Evolutionary conservation across 1,140 invertebrate species (phyloP), one percentile per base, ranked within the genome.

Genomic region (Lethrus apterus): DNA sequence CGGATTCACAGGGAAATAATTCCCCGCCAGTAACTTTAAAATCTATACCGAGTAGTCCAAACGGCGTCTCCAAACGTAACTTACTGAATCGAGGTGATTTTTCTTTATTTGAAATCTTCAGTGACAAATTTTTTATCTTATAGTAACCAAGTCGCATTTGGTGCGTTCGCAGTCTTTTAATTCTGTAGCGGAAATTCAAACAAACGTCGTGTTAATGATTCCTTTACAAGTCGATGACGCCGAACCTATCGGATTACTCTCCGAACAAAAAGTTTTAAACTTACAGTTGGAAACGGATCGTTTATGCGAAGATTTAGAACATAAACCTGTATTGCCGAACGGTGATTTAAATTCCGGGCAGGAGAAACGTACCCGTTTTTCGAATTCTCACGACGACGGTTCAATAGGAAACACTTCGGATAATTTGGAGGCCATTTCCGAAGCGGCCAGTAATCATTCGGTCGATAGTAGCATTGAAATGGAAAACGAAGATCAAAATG

Each of bases 381-480:
- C 88, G 3, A 72, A 89, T 17, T 90, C 87, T 0, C 86, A 90
- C 51, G 91, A 95, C 59, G 91, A 95, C 68, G 82, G 81, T 2
- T 85, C 82, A 0, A 78, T 84, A 33, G 86, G 87, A 3, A 93
- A 92, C 63, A 88, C 88, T 0, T 93, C 89, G 17, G 93, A 95
- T 64, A 93, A 94, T 68, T 71, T 93, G 52, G 92, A 96, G 71
- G 92, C 86, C 0, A 90, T 95, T 29, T 94, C 89, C 5, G 93
- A 96, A 69, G 91, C 89, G 7, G 90, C 91, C 0, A 93, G 88
- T 20, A 94, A 93, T 70, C 90, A 94, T 66, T 94, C 90, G 49
- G 90, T 93, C 26, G 89, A 87, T n/a, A 93, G 89, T 26, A 92
- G 89, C 17, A 71, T 93, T 8, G 89, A 93, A 61, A 63, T 86